phyloP scores from a whole-genome alignment of 2,797 vertebrate species.

The Bucorvus abyssinicus region DNA sequence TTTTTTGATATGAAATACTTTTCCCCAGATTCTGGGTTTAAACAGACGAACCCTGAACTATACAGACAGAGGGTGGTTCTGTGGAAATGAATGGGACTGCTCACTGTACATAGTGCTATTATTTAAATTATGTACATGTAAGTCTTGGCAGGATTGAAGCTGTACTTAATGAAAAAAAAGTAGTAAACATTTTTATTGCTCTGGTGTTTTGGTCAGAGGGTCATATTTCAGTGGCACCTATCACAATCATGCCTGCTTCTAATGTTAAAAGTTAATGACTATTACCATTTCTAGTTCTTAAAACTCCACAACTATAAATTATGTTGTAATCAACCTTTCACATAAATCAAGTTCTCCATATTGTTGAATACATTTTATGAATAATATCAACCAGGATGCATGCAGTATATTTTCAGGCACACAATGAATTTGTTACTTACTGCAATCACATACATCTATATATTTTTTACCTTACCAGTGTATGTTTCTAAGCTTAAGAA shows the following conservation, averaged over 20 bases:
- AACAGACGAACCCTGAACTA: background rate
- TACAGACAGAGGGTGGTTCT: background rate
- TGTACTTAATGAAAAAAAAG: background rate
- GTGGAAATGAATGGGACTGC: background rate
- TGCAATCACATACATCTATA: background rate
- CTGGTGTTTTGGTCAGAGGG: background rate
- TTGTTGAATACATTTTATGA: slow-evolving; percentile 12
- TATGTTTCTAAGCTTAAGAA: background rate
- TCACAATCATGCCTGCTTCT: background rate
- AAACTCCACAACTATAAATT: slow-evolving; percentile 48
- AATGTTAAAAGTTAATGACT: slow-evolving; percentile 16
- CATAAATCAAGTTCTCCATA: slow-evolving; percentile 31
- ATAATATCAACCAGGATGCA: background rate
- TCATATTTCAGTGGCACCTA: slow-evolving; percentile 10
- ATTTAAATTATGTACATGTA: background rate
- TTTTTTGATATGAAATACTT: background rate
- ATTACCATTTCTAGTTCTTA: slow-evolving; percentile 7
- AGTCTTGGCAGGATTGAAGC: background rate
- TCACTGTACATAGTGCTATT: background rate
- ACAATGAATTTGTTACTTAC: background rate
- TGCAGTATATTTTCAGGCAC: background rate
- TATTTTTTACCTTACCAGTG: background rate
- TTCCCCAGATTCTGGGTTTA: background rate
- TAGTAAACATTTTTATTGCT: background rate
- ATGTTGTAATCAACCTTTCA: slow-evolving; percentile 45